Conservation (phyloP, 2,888 invertebrate species). For the Nysson spinosus region DNA sequence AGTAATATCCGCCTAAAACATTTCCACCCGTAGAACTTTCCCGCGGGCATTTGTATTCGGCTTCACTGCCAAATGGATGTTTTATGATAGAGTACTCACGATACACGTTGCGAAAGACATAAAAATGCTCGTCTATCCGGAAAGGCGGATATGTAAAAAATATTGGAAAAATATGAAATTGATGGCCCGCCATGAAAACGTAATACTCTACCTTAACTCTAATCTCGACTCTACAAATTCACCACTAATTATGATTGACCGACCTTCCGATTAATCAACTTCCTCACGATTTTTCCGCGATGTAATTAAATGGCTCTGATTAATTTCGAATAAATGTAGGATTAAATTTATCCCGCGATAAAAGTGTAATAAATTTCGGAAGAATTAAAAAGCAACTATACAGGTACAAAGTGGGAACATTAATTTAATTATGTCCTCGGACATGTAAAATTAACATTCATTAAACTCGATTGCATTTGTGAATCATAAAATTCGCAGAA, state of each 20-base stretch:
- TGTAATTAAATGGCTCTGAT: background rate
- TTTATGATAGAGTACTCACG: conserved; percentile 13
- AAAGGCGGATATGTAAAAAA: background rate
- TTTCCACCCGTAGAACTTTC: conserved; percentile 3
- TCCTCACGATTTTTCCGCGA: background rate
- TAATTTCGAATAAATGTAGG: background rate
- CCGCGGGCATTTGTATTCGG: conserved; percentile 23
- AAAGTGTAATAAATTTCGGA: too few relatives aligned
- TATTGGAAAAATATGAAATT: conserved; percentile 2
- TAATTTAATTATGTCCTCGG: too few relatives aligned
- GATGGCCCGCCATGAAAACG: background rate
- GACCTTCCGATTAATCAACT: background rate
- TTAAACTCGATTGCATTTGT: too few relatives aligned
- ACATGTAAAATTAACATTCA: too few relatives aligned
- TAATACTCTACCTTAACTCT: background rate
- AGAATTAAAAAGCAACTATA: too few relatives aligned
- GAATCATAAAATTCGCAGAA: too few relatives aligned
- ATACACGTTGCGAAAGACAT: background rate
- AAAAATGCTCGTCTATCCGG: background rate
- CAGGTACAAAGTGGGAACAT: too few relatives aligned
- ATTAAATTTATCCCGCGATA: background rate
- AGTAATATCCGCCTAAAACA: conserved; percentile 32
- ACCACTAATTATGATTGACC: background rate
- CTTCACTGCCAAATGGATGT: conserved; percentile 25
- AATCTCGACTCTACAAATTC: background rate